Percentiles rank a stretch among this genome's conserved stretches.
Evolutionary conservation across 2,113 vertebrate genomes (phyloP).

Genomic region (rat (Rattus norvegicus)): DNA sequence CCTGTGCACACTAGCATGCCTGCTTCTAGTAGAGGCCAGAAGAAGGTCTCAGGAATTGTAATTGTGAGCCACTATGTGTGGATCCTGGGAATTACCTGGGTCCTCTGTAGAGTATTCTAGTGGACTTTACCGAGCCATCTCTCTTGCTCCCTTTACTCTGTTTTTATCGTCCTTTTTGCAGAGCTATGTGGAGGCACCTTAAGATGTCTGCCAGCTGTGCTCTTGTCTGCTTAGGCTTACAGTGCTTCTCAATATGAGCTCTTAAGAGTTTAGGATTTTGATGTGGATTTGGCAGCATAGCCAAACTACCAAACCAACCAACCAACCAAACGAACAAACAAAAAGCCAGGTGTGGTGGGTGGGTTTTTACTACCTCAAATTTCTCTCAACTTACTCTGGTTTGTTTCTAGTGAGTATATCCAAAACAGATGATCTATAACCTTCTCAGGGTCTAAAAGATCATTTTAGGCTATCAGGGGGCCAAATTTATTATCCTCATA

Average conservation of each 20-base stretch:
- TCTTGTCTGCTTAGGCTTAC: background rate
- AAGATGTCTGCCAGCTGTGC: background rate
- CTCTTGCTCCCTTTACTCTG: too few species aligned
- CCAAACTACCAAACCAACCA: background rate
- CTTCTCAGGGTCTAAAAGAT: background rate
- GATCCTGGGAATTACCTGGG: background rate
- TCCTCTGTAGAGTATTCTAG: background rate
- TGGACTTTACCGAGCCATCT: background rate
- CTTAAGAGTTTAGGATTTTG: background rate
- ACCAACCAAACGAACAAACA: too few species aligned
- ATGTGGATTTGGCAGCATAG: background rate
- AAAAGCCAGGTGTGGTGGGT: background rate
- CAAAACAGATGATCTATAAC: background rate
- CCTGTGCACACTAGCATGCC: background rate
- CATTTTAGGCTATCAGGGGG: background rate
- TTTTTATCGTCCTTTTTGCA: background rate
- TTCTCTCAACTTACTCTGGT: conserved; percentile 22
- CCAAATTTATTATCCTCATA: background rate
- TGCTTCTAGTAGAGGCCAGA: background rate
- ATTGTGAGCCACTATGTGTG: background rate
- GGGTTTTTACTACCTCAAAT: conserved; percentile 15
- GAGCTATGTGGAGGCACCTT: background rate
- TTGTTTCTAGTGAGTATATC: background rate
- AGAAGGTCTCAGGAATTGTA: background rate
- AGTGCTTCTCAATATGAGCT: background rate